phyloP scores from a whole-genome alignment of 2,113 vertebrate species.

The Parus major region DNA sequence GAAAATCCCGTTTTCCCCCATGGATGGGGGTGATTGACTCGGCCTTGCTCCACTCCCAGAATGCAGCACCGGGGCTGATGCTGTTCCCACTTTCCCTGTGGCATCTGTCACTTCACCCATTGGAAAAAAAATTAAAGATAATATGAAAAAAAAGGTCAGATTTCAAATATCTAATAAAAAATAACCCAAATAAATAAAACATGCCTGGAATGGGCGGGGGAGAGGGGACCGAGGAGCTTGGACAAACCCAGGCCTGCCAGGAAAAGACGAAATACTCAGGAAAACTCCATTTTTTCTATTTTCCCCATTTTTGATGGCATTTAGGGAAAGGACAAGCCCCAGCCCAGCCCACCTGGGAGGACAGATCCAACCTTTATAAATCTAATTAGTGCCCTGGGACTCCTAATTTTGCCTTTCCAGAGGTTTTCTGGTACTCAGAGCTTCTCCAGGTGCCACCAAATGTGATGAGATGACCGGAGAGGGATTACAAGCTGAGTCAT shows the following conservation, averaged over 20 bases:
- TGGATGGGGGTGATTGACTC: fast-evolving
- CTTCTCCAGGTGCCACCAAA: background rate
- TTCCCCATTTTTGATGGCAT: background rate
- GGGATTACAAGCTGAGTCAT: background rate
- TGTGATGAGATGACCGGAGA: fast-evolving
- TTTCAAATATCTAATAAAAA: background rate
- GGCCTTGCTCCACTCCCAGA: fast-evolving
- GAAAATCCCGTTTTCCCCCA: background rate
- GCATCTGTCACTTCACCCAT: background rate
- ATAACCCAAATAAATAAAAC: background rate
- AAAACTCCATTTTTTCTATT: background rate
- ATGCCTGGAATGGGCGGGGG: background rate
- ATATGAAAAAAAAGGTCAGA: background rate
- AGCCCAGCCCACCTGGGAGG: background rate
- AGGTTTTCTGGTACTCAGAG: background rate
- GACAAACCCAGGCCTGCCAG: fast-evolving
- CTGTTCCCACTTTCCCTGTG: background rate
- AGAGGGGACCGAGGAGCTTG: fast-evolving
- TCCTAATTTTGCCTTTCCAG: background rate
- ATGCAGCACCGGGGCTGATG: fast-evolving
- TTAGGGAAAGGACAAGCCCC: background rate
- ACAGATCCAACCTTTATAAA: background rate
- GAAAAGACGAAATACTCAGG: background rate
- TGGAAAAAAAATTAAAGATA: background rate
- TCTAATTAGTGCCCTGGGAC: background rate